These are phyloP conservation scores for Pachypeltis micranthus DNA, from an alignment of 1,140 invertebrate genomes.

Conservation along the genomic window DNA sequence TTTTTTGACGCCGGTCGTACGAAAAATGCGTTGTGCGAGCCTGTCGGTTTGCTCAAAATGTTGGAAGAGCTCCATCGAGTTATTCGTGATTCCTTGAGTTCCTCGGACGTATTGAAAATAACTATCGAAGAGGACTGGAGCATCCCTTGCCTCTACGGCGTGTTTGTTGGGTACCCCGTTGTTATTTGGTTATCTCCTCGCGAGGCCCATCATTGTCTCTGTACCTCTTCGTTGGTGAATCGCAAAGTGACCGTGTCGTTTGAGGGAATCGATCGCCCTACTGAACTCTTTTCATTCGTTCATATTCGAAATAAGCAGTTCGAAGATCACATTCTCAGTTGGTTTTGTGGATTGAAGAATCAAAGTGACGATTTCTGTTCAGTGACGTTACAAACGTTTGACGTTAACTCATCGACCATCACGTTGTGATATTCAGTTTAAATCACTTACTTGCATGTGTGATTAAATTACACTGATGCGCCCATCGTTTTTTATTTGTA, in stretches of 20 bases:
- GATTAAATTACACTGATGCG: too few species aligned
- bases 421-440: too few species aligned
- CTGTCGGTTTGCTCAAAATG: not conserved
- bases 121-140: not conserved
- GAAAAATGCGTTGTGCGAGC: not conserved
- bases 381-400: not conserved
- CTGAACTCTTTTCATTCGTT: not conserved
- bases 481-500: too few species aligned
- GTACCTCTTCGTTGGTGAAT: not conserved
- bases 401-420: not conserved
- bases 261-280: not conserved
- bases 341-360: too few species aligned
- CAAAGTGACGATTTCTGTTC: not conserved
- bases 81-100: not conserved
- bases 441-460: too few species aligned
- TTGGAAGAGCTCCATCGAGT: not conserved
- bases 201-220: not conserved
- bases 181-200: not conserved
- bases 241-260: not conserved
- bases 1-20: not conserved
- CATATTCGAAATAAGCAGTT: too few species aligned
- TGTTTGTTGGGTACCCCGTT: not conserved
- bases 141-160: not conserved
- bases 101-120: not conserved
- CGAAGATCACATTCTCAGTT: too few species aligned